phyloP scores from a whole-genome alignment of 1,140 invertebrate genomes.

The Rhopalosiphum maidis region DNA sequence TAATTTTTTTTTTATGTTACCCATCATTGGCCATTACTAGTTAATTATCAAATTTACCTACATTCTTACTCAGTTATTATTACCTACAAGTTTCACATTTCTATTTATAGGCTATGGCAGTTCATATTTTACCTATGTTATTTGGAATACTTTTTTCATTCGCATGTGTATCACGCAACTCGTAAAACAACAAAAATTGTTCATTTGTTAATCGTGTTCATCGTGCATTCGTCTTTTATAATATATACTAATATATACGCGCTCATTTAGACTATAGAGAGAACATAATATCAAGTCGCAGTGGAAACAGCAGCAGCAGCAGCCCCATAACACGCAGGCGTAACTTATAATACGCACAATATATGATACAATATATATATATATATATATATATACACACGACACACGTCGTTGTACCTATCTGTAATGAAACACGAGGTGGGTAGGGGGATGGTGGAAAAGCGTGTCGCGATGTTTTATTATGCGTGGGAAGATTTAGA shows the following conservation, averaged over 20 bases:
- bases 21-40: background rate
- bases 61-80: background rate
- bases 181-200: constrained; percentile 7
- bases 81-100: background rate
- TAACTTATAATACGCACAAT: constrained; percentile 24
- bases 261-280: background rate
- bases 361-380: background rate
- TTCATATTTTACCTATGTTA: background rate
- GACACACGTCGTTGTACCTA: constrained; percentile 15
- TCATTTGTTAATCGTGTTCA: constrained; percentile 7
- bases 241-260: background rate
- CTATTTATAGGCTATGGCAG: background rate
- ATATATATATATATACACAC: background rate
- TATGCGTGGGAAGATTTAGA: constrained; percentile 57
- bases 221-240: background rate
- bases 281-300: background rate
- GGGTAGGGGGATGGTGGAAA: background rate
- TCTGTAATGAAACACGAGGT: background rate
- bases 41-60: background rate
- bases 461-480: constrained; percentile 52
- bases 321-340: constrained; percentile 16
- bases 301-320: background rate
- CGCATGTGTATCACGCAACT: background rate
- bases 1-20: background rate
- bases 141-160: background rate